Evolutionary conservation across 1,140 invertebrate genomes (phyloP).

Genomic region (Diabrotica virgifera): DNA sequence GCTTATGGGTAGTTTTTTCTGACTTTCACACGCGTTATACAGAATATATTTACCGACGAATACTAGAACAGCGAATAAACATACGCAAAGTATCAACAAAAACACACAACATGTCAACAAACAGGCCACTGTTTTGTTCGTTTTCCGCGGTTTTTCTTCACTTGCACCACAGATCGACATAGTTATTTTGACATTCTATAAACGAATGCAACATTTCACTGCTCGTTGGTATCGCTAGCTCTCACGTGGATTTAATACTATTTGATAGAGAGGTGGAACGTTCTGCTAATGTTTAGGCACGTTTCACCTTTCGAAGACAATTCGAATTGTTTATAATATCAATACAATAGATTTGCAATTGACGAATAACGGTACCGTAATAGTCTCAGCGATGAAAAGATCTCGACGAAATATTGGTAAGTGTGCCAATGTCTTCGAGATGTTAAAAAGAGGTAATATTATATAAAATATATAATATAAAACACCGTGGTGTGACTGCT

Average conservation of each 20-base stretch:
- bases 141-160: constrained; percentile 19
- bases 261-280: background rate
- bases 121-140: constrained; percentile 30
- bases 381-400: too few relatives aligned
- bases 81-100: constrained; percentile 49
- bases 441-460: too few relatives aligned
- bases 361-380: too few relatives aligned
- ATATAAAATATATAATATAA: too few relatives aligned
- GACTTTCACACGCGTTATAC: constrained; percentile 23
- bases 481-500: too few relatives aligned
- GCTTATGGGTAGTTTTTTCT: constrained; percentile 13
- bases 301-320: background rate
- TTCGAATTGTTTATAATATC: background rate
- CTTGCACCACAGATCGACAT: constrained; percentile 41
- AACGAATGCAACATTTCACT: background rate
- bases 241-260: background rate
- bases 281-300: background rate
- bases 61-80: constrained; percentile 50
- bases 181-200: constrained; percentile 30
- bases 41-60: constrained; percentile 50
- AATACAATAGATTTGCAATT: background rate
- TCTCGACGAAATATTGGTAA: too few relatives aligned
- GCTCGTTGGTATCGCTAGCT: background rate
- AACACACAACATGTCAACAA: constrained; percentile 52
- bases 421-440: too few relatives aligned